Evolutionary conservation across 2,888 invertebrate genomes (phyloP), one percentile per base, ranked within the genome.

Genomic region (Platypus cylindrus): DNA sequence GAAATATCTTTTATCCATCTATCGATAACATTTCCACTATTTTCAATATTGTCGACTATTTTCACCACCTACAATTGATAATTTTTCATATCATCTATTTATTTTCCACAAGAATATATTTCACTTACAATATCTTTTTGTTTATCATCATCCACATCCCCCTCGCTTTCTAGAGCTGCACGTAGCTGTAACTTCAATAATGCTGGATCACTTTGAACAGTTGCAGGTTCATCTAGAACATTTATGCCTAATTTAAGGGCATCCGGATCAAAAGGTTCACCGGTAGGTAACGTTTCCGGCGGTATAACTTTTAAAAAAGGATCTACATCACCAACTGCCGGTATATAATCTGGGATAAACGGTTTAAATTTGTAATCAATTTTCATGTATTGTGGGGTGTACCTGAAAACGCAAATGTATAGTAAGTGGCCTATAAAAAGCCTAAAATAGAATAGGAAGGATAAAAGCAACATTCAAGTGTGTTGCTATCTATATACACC

Each of bases 321-420:
- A 63, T 99, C 98, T 47, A 95, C 93, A 61, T 98, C 97, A 1
- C 98, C 98, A 29, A 98, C 94, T 1, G 94, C 90, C 5, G 98
- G 97, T 48, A 97, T 84, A 64, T 81, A 97, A 54, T 98, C 97
- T 1, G 95, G 93, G 34, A 95, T 77, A 58, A 97, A 97, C 0
- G 95, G 93, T 52, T 85, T 81, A 54, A 97, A 68, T 54, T 85
- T 85, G 58, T 84, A 82, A 32, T 89, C 89, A 26, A 93, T 70
- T 47, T 90, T 89, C 34, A 91, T 80, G 50, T 78, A 79, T 62
- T 93, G 91, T 0, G 95, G 93, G 1, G 87, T 85, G 58, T 94
- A 95, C 54, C 91, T 91, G 53, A 5, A 54, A 48, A 33, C n/a
- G 9, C 18, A 5, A 12, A 26, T 3, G 3, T 26, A 3, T 35